Evolutionary conservation across 2,888 invertebrate species (phyloP).

Genomic region (Aricia artaxerxes): DNA sequence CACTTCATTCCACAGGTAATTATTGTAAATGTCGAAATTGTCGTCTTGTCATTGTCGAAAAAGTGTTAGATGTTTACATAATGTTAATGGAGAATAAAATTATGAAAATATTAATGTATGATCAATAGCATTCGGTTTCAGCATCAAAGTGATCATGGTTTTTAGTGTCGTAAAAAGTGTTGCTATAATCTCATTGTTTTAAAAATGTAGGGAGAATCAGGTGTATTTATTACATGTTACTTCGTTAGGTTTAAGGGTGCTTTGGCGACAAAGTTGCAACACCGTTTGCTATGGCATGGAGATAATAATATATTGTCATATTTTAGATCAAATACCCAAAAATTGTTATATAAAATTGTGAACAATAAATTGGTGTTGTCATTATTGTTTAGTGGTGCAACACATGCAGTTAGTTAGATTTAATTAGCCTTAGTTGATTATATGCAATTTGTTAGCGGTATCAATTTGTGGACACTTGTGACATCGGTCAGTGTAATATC

Average conservation of each 20-base stretch:
- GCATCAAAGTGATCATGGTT: constrained; percentile 30
- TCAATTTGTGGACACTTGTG: constrained; percentile 35
- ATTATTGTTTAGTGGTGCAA: constrained; percentile 13
- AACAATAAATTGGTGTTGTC: constrained; percentile 16
- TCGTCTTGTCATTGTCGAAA: constrained; percentile 29
- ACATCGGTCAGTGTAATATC: constrained; percentile 41
- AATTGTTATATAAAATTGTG: constrained; percentile 14
- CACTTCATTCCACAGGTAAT: constrained; percentile 67
- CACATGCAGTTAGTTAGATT: constrained; percentile 25
- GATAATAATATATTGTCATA: constrained; percentile 32
- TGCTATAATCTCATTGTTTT: constrained; percentile 41
- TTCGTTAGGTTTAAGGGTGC: constrained; percentile 34
- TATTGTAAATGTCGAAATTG: constrained; percentile 35
- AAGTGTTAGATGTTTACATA: constrained; percentile 29
- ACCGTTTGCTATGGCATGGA: constrained; percentile 35
- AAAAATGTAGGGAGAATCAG: constrained; percentile 34
- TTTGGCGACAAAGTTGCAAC: constrained; percentile 37
- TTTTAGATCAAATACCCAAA: constrained; percentile 7
- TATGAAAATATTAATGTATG: constrained; percentile 21
- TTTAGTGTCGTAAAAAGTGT: background rate
- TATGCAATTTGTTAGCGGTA: constrained; percentile 38
- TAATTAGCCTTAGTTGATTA: constrained; percentile 31
- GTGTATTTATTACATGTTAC: constrained; percentile 43
- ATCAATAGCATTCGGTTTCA: constrained; percentile 33
- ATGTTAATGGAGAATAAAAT: constrained; percentile 15